phyloP scores from a whole-genome alignment of 2,888 invertebrate species.

The Mesorhabditis spiculigera region DNA sequence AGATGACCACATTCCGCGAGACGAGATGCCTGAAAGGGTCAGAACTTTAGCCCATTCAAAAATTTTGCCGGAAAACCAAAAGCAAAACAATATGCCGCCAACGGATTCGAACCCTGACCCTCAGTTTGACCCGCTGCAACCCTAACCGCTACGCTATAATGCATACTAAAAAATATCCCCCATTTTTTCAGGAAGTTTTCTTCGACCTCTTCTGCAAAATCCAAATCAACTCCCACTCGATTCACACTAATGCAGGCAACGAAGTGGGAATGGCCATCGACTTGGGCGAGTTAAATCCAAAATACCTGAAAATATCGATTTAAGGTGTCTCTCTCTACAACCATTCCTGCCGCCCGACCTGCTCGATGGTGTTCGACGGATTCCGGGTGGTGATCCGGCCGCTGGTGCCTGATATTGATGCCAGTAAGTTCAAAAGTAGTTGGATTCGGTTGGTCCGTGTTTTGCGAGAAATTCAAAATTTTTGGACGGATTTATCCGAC shows the following conservation, averaged over 20 bases:
- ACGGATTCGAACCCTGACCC: too few relatives aligned
- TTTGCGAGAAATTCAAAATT: too few relatives aligned
- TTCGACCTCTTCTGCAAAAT: constrained; percentile 52
- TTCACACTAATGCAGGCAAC: constrained; percentile 52
- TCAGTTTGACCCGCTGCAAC: too few relatives aligned
- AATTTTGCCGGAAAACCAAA: too few relatives aligned
- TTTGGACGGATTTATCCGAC: too few relatives aligned
- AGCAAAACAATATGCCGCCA: too few relatives aligned
- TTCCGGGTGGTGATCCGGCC: constrained; percentile 51
- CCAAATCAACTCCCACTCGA: constrained; percentile 55
- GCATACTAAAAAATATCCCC: too few relatives aligned
- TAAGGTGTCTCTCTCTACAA: constrained; percentile 50
- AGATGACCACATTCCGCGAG: constrained; percentile 43
- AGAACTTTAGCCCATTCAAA: constrained; percentile 12
- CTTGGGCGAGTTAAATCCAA: too few relatives aligned
- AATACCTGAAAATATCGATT: too few relatives aligned
- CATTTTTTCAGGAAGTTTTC: constrained; percentile 26
- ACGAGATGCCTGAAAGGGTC: constrained; percentile 36
- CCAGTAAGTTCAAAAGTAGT: not conserved
- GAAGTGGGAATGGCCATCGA: constrained; percentile 56
- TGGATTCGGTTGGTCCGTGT: too few relatives aligned
- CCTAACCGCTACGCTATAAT: not conserved
- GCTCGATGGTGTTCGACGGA: constrained; percentile 56
- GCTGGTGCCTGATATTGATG: constrained; percentile 36
- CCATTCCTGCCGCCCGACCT: constrained; percentile 54